Percentiles rank a stretch among this genome's conserved stretches.
Evolutionary conservation across 2,888 invertebrate species (phyloP).

Genomic region (Drosophila kambysellisi): DNA sequence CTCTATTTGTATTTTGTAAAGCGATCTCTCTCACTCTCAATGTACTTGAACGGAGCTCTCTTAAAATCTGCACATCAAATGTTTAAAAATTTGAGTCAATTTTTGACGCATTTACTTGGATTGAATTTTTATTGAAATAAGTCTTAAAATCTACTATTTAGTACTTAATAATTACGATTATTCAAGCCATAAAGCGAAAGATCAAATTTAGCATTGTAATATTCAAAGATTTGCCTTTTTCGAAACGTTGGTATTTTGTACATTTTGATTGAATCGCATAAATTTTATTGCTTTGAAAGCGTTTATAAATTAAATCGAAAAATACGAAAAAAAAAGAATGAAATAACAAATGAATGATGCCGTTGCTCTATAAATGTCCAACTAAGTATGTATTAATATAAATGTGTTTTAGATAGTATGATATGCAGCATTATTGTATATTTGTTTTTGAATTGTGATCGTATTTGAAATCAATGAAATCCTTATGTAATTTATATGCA

Average conservation of each 20-base stretch:
- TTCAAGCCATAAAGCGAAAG: constrained; percentile 48
- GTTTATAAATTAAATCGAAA: constrained; percentile 42
- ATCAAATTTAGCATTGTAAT: constrained; percentile 71
- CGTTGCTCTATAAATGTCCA: constrained; percentile 51
- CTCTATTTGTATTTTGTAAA: constrained; percentile 38
- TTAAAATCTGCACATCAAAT: constrained; percentile 56
- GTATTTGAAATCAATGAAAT: constrained; percentile 60
- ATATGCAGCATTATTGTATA: constrained; percentile 46
- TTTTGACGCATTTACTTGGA: constrained; percentile 84
- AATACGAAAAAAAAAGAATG: constrained; percentile 15
- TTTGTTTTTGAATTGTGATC: constrained; percentile 72
- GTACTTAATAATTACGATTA: constrained; percentile 54
- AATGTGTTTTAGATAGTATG: constrained; percentile 66
- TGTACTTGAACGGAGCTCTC: constrained; percentile 34
- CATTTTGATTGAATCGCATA: constrained; percentile 75
- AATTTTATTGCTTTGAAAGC: constrained; percentile 75
- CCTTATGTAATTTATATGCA: constrained; percentile 52
- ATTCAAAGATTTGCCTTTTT: constrained; percentile 74
- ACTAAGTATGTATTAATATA: constrained; percentile 40
- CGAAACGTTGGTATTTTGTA: constrained; percentile 68
- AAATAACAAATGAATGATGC: constrained; percentile 41
- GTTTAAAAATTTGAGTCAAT: constrained; percentile 79
- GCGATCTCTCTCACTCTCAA: constrained; percentile 42
- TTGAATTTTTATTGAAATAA: constrained; percentile 63
- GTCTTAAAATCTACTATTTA: constrained; percentile 53